Conservation (phyloP, 2,113 vertebrate species). For the Cairina moschata region DNA sequence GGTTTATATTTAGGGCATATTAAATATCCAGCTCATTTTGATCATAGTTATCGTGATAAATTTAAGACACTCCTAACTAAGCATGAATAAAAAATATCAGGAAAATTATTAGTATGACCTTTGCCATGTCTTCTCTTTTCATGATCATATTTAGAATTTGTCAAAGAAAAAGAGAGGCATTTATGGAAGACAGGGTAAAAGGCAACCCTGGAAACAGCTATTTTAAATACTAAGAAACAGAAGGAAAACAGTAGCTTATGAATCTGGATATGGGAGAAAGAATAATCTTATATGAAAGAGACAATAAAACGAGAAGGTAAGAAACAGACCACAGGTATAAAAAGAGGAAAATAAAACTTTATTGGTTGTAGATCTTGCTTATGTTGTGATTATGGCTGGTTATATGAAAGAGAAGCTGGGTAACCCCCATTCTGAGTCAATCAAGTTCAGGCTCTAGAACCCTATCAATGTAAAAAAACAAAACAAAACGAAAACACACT, state of each 20-base stretch:
- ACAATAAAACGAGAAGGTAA: not conserved
- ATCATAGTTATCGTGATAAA: not conserved
- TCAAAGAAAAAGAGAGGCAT: not conserved
- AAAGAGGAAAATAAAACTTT: not conserved
- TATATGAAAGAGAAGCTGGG: not conserved
- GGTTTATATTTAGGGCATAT: not conserved
- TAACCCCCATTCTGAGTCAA: not conserved
- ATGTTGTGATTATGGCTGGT: not conserved
- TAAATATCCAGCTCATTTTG: conserved; percentile 1
- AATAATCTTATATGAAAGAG: not conserved
- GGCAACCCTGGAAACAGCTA: not conserved
- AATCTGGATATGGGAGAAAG: not conserved
- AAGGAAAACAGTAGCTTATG: not conserved
- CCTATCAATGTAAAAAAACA: too few species aligned
- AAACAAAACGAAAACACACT: not conserved
- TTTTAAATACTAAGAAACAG: not conserved
- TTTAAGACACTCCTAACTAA: not conserved
- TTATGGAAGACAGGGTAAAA: not conserved
- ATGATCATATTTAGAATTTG: not conserved
- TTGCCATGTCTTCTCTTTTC: not conserved
- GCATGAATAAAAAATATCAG: not conserved
- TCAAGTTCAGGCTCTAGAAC: not conserved
- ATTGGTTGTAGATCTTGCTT: not conserved
- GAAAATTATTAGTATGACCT: not conserved
- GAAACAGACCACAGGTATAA: not conserved